Conservation (phyloP, 2,888 invertebrate species). For the Pteria penguin region DNA sequence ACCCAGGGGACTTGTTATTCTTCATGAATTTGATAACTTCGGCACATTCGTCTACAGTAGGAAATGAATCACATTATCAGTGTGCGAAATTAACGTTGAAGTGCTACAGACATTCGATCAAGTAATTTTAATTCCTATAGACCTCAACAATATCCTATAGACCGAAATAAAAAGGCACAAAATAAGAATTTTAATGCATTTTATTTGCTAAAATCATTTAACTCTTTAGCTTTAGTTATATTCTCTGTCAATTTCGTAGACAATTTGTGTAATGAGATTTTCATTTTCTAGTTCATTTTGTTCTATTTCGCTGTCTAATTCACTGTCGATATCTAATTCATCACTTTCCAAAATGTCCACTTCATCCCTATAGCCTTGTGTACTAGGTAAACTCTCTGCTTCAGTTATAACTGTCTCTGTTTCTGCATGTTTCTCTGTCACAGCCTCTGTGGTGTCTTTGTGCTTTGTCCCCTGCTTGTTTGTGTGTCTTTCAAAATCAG, state of each 20-base stretch:
- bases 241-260: not conserved
- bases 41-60: too few species aligned
- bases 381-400: not conserved
- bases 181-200: not conserved
- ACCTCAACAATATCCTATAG: not conserved
- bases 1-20: too few species aligned
- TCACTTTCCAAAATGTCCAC: not conserved
- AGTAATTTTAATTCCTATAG: not conserved
- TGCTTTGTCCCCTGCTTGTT: not conserved
- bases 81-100: not conserved
- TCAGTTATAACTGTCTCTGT: not conserved
- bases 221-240: not conserved
- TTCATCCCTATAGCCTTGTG: not conserved
- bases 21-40: too few species aligned
- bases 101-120: slow-evolving; percentile 13
- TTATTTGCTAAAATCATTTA: not conserved
- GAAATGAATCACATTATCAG: too few species aligned
- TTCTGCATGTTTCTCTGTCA: not conserved
- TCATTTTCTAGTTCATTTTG: slow-evolving; percentile 9
- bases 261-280: not conserved
- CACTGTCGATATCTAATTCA: not conserved
- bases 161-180: not conserved
- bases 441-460: not conserved
- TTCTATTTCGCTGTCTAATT: not conserved
- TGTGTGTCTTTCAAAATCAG: slow-evolving; percentile 1